Evolutionary conservation across 2,888 invertebrate species (phyloP).

Genomic region (Tiphia femorata): DNA sequence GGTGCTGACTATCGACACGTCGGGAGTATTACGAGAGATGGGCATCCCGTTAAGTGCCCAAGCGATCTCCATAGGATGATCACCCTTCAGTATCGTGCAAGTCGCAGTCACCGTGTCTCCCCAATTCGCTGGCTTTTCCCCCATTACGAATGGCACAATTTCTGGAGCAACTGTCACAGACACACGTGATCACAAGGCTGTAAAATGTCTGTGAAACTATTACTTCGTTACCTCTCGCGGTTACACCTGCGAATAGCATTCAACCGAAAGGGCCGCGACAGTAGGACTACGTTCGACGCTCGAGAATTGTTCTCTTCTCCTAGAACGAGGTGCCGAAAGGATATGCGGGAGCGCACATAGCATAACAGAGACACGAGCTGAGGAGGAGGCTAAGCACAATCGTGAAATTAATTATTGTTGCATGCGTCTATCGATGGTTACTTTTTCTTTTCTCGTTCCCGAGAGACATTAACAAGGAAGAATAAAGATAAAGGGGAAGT

Average conservation of each 20-base stretch:
- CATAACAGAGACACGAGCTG: no score
- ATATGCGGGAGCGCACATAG: not conserved
- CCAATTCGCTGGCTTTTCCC: conserved; percentile 77
- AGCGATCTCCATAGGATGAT: conserved; percentile 79
- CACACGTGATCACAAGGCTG: no score
- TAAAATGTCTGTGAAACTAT: no score
- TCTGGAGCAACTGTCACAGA: conserved; percentile 76
- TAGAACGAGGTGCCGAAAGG: no score
- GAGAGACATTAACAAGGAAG: conserved; percentile 17
- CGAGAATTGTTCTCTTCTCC: no score
- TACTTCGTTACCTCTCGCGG: no score
- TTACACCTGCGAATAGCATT: no score
- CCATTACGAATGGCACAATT: conserved; percentile 79
- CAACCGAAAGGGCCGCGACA: not conserved
- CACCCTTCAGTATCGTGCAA: conserved; percentile 81
- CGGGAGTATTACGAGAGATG: conserved; percentile 62
- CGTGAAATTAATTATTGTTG: no score
- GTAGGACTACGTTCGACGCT: not conserved
- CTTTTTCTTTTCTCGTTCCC: no score
- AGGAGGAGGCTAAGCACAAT: no score
- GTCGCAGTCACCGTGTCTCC: conserved; percentile 79
- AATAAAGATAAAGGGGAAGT: conserved; percentile 15
- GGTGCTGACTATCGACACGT: conserved; percentile 71
- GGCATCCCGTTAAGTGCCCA: conserved; percentile 82
- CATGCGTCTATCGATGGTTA: no score